These are phyloP conservation scores for Drosophila auraria DNA, from an alignment of 1,140 invertebrate genomes.

Conservation along the genomic window DNA sequence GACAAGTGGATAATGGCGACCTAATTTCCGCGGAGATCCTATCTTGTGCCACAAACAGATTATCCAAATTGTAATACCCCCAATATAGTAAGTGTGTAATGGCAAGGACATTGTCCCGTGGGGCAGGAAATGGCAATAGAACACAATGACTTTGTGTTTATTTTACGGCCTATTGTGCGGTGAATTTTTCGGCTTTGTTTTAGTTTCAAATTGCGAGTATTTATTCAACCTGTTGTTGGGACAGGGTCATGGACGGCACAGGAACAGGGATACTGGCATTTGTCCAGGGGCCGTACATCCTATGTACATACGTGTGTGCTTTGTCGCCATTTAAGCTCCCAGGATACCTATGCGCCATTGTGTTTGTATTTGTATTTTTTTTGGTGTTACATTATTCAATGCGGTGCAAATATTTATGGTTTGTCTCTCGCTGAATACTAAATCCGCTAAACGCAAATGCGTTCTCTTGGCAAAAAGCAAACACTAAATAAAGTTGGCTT, in stretches of 20 bases:
- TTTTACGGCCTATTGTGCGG: conserved; percentile 29
- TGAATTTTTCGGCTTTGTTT: conserved; percentile 52
- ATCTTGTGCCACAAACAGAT: neutral
- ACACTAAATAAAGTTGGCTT: conserved; percentile 13
- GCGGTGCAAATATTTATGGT: conserved; percentile 41
- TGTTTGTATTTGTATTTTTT: conserved; percentile 1
- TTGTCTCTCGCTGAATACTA: conserved; percentile 17
- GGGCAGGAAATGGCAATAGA: neutral
- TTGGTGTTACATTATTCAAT: conserved; percentile 34
- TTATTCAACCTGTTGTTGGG: conserved; percentile 53
- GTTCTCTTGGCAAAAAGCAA: conserved; percentile 2
- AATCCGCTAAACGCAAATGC: conserved; percentile 38
- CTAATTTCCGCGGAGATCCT: neutral
- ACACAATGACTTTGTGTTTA: conserved; percentile 29
- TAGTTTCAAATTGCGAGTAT: conserved; percentile 52
- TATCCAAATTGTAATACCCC: conserved; percentile 7
- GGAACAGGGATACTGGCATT: conserved; percentile 17
- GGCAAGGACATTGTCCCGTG: conserved; percentile 1
- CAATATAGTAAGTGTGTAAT: neutral
- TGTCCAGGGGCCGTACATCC: conserved; percentile 15
- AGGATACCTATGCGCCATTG: conserved; percentile 25
- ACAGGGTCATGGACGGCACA: neutral
- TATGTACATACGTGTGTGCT: conserved; percentile 24
- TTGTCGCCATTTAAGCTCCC: conserved; percentile 29
- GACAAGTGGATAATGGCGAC: neutral